phyloP scores from a whole-genome alignment of 1,140 invertebrate genomes.

The Meloidogyne hapla region DNA sequence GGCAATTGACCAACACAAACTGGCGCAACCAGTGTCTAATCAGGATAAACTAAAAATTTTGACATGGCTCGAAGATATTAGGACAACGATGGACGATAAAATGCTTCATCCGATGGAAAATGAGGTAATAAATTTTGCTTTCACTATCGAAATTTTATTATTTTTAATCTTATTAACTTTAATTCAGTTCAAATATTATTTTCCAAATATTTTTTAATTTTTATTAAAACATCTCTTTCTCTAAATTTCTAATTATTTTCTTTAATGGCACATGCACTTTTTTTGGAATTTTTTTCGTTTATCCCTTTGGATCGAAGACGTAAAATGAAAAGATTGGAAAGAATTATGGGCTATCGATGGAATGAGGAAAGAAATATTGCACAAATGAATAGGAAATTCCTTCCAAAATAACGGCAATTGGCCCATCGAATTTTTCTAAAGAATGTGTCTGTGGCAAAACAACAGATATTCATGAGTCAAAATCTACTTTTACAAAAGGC shows the following conservation, averaged over 20 bases:
- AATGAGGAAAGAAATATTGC: not conserved
- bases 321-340: not conserved
- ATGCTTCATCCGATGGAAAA: not conserved
- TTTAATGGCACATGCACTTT: not conserved
- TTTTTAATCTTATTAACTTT: not conserved
- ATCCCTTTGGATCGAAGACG: not conserved
- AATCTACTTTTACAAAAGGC: too few species aligned
- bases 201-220: too few species aligned
- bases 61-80: not conserved
- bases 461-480: not conserved
- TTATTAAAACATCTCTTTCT: too few species aligned
- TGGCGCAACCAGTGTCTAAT: not conserved
- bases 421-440: not conserved
- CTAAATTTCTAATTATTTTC: not conserved
- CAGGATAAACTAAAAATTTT: constrained; percentile 20
- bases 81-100: not conserved
- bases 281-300: not conserved
- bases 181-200: not conserved
- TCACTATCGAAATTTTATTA: not conserved
- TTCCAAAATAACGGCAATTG: not conserved
- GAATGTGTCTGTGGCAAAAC: not conserved
- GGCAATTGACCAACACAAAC: constrained; percentile 19
- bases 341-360: not conserved
- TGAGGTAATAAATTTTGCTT: not conserved
- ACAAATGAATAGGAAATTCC: too few species aligned